Base-by-base conservation (phyloP, 2,797 vertebrate genomes). In the Ispidina picta region DNA sequence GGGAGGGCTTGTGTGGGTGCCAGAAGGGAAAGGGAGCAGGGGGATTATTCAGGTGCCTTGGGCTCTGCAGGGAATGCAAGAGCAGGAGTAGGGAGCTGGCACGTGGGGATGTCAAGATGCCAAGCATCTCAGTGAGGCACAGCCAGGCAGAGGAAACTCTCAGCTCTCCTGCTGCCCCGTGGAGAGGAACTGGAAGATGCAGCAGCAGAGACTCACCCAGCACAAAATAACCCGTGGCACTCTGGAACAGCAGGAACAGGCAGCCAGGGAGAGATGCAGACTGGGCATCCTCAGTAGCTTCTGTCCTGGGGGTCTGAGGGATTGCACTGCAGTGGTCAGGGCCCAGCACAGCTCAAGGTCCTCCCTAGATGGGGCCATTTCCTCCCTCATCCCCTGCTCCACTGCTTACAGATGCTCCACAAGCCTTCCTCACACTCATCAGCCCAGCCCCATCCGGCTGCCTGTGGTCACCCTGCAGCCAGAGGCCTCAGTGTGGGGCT, bases 361-460 rank as follows among this genome's bases (percentile, higher is more conserved):
- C 1, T 29, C 15, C 12, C 5, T 44, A 15, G 21, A 44, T 0
- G 6, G 5, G 22, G 18, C 41, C 10, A 3, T 10, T 58, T 54
- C 41, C 58, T 33, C 18, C n/a, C 41, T 73, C 2, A 1, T n/a
- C 20, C 74, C 37, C 64, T 37, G 48, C 60, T 56, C 44, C 18
- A 13, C 22, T 29, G 12, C 41, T 60, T 48, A 28, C 13, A 83
- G 65, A 86, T 12, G 16, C 39, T 58, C 17, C 15, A 8, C 55
- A 39, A 89, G 70, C 60, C 35, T 35, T 63, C 39, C 41, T 72
- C 33, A 37, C 51, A 6, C 5, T 0, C 4, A 10, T 0, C 6
- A 0, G 37, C 35, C 9, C 22, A 54, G 11, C 48, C 35, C 72
- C 25, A 2, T 4, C 9, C 0, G 0, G 80, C 19, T 33, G 41